These are phyloP conservation scores for Arenaria interpres DNA, from an alignment of 2,113 vertebrate species.

Conservation along the genomic window DNA sequence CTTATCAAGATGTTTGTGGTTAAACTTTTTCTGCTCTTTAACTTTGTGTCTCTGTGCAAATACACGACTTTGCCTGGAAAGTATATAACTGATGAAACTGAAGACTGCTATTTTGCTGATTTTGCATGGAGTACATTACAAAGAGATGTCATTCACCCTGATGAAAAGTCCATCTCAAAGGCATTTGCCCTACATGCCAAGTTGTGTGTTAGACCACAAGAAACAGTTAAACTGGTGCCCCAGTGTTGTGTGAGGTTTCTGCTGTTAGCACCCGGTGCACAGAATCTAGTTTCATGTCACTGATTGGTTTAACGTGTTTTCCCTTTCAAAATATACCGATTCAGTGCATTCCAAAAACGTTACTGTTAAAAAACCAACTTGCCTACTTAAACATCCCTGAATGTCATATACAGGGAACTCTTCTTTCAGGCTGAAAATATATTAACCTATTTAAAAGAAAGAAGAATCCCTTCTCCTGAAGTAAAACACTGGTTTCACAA, in stretches of 20 bases:
- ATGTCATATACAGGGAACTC: neutral
- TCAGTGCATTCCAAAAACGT: neutral
- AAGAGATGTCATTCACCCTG: slow-evolving; percentile 34
- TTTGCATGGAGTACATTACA: slow-evolving; percentile 54
- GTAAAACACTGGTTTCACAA: neutral
- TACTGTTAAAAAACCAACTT: neutral
- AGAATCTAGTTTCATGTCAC: slow-evolving; percentile 25
- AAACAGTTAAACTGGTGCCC: slow-evolving; percentile 28
- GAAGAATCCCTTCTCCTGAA: neutral
- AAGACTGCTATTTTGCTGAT: slow-evolving; percentile 56
- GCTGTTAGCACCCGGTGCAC: neutral
- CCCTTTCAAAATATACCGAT: slow-evolving; percentile 14
- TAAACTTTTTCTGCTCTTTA: slow-evolving; percentile 5
- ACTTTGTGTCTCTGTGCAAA: slow-evolving; percentile 23
- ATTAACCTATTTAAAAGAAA: neutral
- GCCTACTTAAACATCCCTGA: neutral
- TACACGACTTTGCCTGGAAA: slow-evolving; percentile 22
- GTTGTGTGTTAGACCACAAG: slow-evolving; percentile 43
- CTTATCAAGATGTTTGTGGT: slow-evolving; percentile 48
- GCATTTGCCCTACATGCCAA: slow-evolving; percentile 10
- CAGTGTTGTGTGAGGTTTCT: slow-evolving; percentile 23
- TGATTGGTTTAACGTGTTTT: neutral
- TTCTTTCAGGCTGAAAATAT: neutral
- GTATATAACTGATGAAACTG: slow-evolving; percentile 38
- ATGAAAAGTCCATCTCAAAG: slow-evolving; percentile 12